phyloP scores from a whole-genome alignment of 1,140 invertebrate species.

The Drosophila triauraria region DNA sequence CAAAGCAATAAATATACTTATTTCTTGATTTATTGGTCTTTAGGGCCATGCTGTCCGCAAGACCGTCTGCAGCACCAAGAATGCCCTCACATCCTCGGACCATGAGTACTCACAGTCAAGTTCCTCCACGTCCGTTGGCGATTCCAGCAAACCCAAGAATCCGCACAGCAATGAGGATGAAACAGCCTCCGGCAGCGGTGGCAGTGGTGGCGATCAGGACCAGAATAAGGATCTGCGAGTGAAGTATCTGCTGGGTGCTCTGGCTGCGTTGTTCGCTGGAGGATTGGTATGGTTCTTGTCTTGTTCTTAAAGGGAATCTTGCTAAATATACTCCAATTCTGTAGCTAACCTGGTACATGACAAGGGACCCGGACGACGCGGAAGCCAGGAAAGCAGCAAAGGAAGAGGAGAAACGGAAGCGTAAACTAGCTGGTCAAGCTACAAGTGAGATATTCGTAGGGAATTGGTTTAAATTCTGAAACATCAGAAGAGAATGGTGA shows the following conservation, averaged over 20 bases:
- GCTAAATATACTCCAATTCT: not conserved
- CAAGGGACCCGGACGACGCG: constrained; percentile 3
- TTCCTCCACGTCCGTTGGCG: constrained; percentile 1
- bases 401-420: constrained; percentile 9
- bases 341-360: constrained; percentile 62
- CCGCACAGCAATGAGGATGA: constrained; percentile 29
- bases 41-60: constrained; percentile 44
- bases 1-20: too few relatives aligned
- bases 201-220: constrained; percentile 19
- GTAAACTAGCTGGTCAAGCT: constrained; percentile 35
- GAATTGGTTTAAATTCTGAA: not conserved
- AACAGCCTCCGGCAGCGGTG: not conserved
- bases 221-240: constrained; percentile 26
- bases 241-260: constrained; percentile 47
- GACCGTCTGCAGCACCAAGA: constrained; percentile 36
- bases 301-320: not conserved
- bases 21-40: not conserved
- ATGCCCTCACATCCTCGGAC: constrained; percentile 56
- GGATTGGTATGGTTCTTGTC: constrained; percentile 55
- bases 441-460: constrained; percentile 20
- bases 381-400: constrained; percentile 1
- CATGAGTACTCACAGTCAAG: constrained; percentile 22
- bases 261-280: constrained; percentile 69
- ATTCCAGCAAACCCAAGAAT: constrained; percentile 32
- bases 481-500: not conserved